Percentiles rank a stretch among this genome's conserved stretches.
Conservation (phyloP, 2,888 invertebrate species). For the Andrena marginata region DNA sequence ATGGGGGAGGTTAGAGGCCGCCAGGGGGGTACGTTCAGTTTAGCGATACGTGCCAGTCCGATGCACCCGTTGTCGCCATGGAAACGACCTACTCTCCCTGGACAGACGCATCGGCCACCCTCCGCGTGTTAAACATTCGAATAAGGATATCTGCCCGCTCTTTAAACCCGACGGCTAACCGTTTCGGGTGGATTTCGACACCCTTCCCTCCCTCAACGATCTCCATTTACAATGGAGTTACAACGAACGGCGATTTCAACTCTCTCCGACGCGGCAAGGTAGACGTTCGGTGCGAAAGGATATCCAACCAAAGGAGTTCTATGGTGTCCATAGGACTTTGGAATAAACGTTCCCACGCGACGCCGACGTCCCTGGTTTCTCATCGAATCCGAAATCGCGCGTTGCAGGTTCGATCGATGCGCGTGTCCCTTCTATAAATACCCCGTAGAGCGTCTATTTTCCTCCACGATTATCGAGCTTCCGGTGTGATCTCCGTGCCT, state of each 20-base stretch:
- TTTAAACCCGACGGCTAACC: constrained; percentile 51
- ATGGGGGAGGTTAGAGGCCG: constrained; percentile 66
- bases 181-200: too few relatives aligned
- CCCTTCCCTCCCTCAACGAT: too few relatives aligned
- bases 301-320: too few relatives aligned
- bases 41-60: constrained; percentile 77
- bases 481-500: constrained; percentile 20
- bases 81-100: constrained; percentile 85
- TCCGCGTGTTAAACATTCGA: constrained; percentile 77
- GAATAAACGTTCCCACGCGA: too few relatives aligned
- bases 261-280: too few relatives aligned
- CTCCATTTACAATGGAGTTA: too few relatives aligned
- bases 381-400: constrained; percentile 18
- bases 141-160: constrained; percentile 74
- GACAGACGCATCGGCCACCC: constrained; percentile 79
- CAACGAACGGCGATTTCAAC: too few relatives aligned
- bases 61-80: constrained; percentile 83
- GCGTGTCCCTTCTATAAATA: constrained; percentile 39
- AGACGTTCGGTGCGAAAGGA: too few relatives aligned
- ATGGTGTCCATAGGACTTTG: too few relatives aligned
- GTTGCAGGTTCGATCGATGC: constrained; percentile 20
- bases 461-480: constrained; percentile 20
- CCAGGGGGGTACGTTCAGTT: constrained; percentile 73
- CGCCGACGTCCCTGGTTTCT: constrained; percentile 1
- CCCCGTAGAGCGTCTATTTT: background rate